Base-by-base conservation (phyloP, 1,140 invertebrate species). In the Doryteuthis pealeii region DNA sequence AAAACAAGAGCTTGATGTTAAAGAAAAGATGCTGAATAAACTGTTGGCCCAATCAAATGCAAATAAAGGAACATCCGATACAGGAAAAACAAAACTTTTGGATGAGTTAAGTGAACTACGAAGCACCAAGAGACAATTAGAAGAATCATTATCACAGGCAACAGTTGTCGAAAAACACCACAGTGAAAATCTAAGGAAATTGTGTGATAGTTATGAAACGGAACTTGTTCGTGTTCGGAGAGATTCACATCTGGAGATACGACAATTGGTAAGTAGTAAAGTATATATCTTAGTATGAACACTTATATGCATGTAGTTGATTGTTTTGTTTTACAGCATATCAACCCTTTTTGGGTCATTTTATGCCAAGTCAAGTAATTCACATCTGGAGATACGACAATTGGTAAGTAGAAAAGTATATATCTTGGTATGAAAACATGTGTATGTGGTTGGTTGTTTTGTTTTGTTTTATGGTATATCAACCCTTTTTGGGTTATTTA, bases 361-460 rank as follows among this genome's bases (percentile, higher is more conserved):
- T n/a, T n/a, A n/a, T n/a, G n/a, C n/a, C n/a, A 22, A 73, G 69
- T 49, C 69, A 73, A 70, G 49, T 71, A 73, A 80, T 26, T 66
- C 76, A 3, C 75, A 80, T 65, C 6, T 70, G 4, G 79, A 82
- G 58, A 75, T 76, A 49, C 74, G 77, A 30, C 70, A 79, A 5
- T 68, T 82, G 81, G 81, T 82, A 69, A 80, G 79, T 76, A 18
- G 49, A 32, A 66, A 15, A n/a, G n/a, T n/a, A n/a, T n/a, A n/a
- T n/a, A n/a, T n/a, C n/a, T n/a, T 65, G n/a, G n/a, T n/a, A n/a
- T 73, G n/a, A n/a, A n/a, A n/a, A 73, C 33, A 73, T 69, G 71
- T 73, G 69, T 69, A 54, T 69, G 69, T 69, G 71, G 15, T 70
- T 73, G 71, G n/a, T n/a, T n/a, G n/a, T n/a, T n/a, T n/a, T 69